phyloP scores from a whole-genome alignment of 2,113 vertebrate species.

The Phalacrocorax pelagicus region DNA sequence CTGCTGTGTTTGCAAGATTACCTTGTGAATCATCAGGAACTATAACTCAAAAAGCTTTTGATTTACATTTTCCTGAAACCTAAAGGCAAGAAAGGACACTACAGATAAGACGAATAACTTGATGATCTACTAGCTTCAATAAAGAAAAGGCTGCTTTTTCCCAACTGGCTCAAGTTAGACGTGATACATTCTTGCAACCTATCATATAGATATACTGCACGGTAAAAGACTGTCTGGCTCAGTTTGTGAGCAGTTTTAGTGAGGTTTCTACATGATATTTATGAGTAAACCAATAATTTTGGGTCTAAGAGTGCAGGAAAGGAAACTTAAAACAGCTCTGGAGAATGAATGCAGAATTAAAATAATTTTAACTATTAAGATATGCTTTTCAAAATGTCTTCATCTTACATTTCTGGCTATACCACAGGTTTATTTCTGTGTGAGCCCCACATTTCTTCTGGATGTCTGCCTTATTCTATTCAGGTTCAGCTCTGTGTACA shows the following conservation, averaged over 20 bases:
- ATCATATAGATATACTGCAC: conserved; percentile 8
- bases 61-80: conserved; percentile 75
- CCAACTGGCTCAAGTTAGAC: conserved; percentile 23
- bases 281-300: background rate
- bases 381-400: background rate
- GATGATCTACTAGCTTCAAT: conserved; percentile 61
- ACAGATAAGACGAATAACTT: conserved; percentile 62
- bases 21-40: conserved; percentile 73
- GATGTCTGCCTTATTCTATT: background rate
- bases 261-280: conserved; percentile 20
- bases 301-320: background rate
- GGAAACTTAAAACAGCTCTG: background rate
- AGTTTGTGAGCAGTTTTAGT: conserved; percentile 10
- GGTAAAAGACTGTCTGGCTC: background rate
- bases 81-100: conserved; percentile 71
- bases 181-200: conserved; percentile 14
- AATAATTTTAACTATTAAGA: background rate
- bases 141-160: conserved; percentile 55
- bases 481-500: background rate
- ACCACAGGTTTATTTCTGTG: background rate
- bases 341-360: background rate
- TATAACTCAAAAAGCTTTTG: conserved; percentile 71
- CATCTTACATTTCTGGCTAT: background rate
- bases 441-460: background rate
- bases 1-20: conserved; percentile 77